Evolutionary conservation across 2,888 invertebrate genomes (phyloP), one percentile per base, ranked within the genome.

Genomic region (Platerodrilus igneus): DNA sequence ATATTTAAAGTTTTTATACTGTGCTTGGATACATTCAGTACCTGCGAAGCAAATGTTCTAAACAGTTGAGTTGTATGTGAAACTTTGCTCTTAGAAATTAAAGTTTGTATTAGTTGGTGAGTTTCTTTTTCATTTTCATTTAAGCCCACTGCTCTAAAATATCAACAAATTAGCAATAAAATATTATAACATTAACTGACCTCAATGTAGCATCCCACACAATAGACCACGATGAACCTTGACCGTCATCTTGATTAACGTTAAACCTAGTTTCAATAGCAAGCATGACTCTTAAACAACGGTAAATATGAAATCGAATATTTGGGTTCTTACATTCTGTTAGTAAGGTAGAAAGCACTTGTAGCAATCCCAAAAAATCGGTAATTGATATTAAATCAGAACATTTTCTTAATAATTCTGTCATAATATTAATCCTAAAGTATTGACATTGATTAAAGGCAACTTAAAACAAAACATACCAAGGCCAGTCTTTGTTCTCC

Each of bases 91-190:
- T 58, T 45, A 5, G 43, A 44, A 21, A 75, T 62, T 8, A 75
- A 55, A 5, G 60, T 58, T 43, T 69, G 68, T 1, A 73, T 50
- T 5, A 75, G 57, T 15, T 52, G 53, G 52, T 74, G 74, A 1
- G 67, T 67, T 25, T 54, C 52, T 36, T 63, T 53, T 44, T 69
- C 68, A 35, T 67, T 68, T 38, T 71, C 70, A 51, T 70, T 70
- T 46, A 70, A 57, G 16, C 70, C 71, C 23, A 72, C 58, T 20
- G 68, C 68, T 48, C 73, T 73, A 47, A 42, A 65, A 67, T 31
- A 30, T 15, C 27, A 20, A 15, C 37, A 37, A 39, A 26, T 17
- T 18, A 26, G 8, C 27, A 8, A 29, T 26, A 6, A 11, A 4
- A 3, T 28, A 18, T 10, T 3, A 20, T 28, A 18, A 20, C 14